Evolutionary conservation across 2,888 invertebrate species (phyloP).

Genomic region (Elgonia sp.): DNA sequence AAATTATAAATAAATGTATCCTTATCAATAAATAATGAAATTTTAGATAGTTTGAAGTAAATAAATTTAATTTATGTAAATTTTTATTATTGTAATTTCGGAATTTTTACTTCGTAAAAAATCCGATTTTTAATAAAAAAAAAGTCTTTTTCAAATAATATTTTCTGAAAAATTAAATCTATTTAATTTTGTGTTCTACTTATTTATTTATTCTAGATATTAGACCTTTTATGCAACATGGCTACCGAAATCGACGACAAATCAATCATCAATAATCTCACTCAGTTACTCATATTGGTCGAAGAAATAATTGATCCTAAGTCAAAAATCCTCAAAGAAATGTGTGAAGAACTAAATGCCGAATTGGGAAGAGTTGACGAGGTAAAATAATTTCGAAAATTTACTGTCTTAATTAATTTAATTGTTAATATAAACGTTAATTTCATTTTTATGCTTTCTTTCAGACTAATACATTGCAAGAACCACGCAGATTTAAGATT

Average conservation of each 20-base stretch:
- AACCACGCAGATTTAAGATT: conserved; percentile 82
- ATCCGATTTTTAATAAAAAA: too few species aligned
- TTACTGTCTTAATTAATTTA: too few species aligned
- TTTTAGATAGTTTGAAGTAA: too few species aligned
- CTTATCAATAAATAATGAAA: too few species aligned
- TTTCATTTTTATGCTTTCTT: too few species aligned
- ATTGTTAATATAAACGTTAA: too few species aligned
- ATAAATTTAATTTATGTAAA: too few species aligned
- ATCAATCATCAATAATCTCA: conserved; percentile 77
- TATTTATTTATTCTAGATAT: conserved; percentile 74
- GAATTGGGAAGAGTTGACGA: conserved; percentile 87
- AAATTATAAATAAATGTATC: too few species aligned
- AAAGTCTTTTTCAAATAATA: too few species aligned
- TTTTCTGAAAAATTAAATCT: too few species aligned
- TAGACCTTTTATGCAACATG: conserved; percentile 80
- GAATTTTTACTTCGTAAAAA: too few species aligned
- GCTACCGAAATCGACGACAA: conserved; percentile 77
- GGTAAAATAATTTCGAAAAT: conserved; percentile 80
- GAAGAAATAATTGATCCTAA: conserved; percentile 82
- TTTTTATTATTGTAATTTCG: too few species aligned
- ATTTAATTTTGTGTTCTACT: background rate
- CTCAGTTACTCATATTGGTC: conserved; percentile 82
- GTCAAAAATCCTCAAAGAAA: conserved; percentile 84
- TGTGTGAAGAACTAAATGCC: conserved; percentile 86
- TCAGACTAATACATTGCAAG: background rate